A percentile compares a stretch with the other conserved stretches of the same genome.
Evolutionary conservation across 2,113 vertebrate genomes (phyloP).

Genomic region (Lipophrys pholis): DNA sequence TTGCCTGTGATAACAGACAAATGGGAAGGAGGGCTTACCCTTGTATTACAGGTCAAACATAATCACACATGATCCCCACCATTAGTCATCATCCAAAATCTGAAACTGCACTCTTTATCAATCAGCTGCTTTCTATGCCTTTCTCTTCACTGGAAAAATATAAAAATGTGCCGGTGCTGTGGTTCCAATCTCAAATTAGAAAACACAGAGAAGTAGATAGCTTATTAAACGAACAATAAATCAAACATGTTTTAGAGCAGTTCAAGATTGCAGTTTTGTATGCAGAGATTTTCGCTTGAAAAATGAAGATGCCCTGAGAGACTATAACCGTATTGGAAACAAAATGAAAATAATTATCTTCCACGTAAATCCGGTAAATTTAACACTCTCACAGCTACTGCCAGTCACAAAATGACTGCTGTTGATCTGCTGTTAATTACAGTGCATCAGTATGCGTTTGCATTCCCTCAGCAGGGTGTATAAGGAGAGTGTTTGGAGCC

Average conservation of each 20-base stretch:
- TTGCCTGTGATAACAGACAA: conserved; percentile 85
- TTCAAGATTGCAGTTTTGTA: conserved; percentile 26
- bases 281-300: conserved; percentile 20
- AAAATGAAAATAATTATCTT: conserved; percentile 58
- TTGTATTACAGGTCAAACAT: conserved; percentile 84
- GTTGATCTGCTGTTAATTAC: conserved; percentile 79
- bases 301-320: conserved; percentile 38
- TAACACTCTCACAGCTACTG: conserved; percentile 51
- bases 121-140: conserved; percentile 5
- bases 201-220: not conserved
- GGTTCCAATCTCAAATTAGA: not conserved
- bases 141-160: not conserved
- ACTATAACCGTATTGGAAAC: conserved; percentile 47
- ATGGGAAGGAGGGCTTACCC: conserved; percentile 65
- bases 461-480: conserved; percentile 69
- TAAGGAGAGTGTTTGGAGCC: conserved; percentile 60
- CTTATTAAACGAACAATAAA: not conserved
- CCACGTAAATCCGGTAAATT: conserved; percentile 44
- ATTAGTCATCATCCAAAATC: conserved; percentile 66
- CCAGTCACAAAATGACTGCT: conserved; percentile 63
- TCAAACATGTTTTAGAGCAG: not conserved
- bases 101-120: conserved; percentile 39
- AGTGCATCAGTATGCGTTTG: conserved; percentile 59
- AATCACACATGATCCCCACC: conserved; percentile 66
- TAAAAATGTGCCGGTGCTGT: not conserved